phyloP scores from a whole-genome alignment of 2,797 vertebrate species.

The Halcyon leucocephala region DNA sequence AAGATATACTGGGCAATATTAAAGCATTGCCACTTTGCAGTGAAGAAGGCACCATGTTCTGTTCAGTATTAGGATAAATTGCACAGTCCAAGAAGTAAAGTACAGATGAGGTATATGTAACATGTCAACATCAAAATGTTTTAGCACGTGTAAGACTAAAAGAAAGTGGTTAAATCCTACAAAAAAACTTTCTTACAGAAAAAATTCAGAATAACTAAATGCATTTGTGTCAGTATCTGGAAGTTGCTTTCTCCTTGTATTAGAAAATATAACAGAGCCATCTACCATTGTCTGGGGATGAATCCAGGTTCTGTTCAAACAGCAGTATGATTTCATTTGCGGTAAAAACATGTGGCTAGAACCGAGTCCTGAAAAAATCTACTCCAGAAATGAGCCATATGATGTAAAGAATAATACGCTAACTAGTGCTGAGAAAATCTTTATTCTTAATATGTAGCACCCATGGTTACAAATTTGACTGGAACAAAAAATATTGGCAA shows the following conservation, averaged over 20 bases:
- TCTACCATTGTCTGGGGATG: slow-evolving; percentile 30
- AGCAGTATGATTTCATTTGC: not conserved
- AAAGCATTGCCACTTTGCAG: not conserved
- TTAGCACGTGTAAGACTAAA: not conserved
- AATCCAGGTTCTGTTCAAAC: slow-evolving; percentile 46
- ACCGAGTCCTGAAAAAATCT: not conserved
- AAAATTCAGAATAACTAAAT: not conserved
- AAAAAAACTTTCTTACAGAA: not conserved
- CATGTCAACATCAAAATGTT: not conserved
- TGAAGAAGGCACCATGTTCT: not conserved
- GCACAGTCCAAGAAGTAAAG: not conserved
- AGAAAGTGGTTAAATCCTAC: not conserved
- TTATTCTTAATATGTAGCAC: not conserved
- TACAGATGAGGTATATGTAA: not conserved
- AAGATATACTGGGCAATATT: not conserved
- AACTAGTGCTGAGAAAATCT: not conserved
- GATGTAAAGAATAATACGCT: not conserved
- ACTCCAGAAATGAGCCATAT: not conserved
- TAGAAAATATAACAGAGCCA: slow-evolving; percentile 34
- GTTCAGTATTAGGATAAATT: not conserved
- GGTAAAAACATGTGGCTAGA: not conserved
- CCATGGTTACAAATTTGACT: not conserved
- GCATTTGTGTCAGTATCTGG: slow-evolving; percentile 14
- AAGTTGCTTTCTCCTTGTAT: slow-evolving; percentile 29
- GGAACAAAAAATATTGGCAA: not conserved